Conservation (phyloP, 1,140 invertebrate species). For the honey bee (Apis mellifera) region Amel_HAv3.1 CM009937.2:2414001-2414500, state of each 20-base stretch:
- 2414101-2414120: neutral
- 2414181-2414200: neutral
- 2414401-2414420: neutral
- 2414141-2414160: neutral
- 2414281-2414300: no score
- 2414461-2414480: no score
- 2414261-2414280: neutral
- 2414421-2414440: no score
- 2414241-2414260: slow-evolving; percentile 5
- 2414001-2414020: slow-evolving; percentile 28
- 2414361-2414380: neutral
- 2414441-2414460: no score
- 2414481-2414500: no score
- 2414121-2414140: no score
- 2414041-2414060: neutral
- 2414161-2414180: no score
- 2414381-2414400: slow-evolving; percentile 12
- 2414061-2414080: neutral
- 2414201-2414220: neutral
- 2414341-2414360: neutral
- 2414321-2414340: slow-evolving; percentile 9
- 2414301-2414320: no score
- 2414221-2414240: neutral
- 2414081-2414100: neutral
- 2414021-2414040: slow-evolving; percentile 34